Percentiles rank a stretch among this genome's conserved stretches.
These are phyloP conservation scores for Punctoribates punctum DNA, from an alignment of 2,888 invertebrate species.

Conservation along the genomic window DNA sequence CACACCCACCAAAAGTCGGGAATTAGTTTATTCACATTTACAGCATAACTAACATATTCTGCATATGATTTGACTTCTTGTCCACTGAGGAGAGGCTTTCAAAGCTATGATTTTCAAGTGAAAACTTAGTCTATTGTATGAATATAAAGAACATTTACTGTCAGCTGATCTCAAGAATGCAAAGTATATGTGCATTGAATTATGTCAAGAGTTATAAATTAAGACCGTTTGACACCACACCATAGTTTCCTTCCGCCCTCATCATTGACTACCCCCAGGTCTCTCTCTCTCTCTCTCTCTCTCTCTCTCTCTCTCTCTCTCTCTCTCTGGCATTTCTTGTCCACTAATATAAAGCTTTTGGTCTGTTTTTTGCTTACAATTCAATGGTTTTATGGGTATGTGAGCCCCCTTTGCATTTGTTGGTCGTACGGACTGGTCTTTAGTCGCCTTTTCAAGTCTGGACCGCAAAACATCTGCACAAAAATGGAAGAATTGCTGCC, in stretches of 20 bases:
- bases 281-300: slow-evolving; percentile 1
- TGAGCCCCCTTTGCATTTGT: background rate
- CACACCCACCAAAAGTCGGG: background rate
- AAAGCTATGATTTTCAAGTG: background rate
- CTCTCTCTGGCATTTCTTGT: background rate
- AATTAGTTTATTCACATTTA: slow-evolving; percentile 12
- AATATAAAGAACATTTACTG: background rate
- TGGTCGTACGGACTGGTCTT: background rate
- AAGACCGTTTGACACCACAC: slow-evolving; percentile 1
- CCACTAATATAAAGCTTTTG: background rate
- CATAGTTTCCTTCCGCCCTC: slow-evolving; percentile 12
- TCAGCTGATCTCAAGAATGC: slow-evolving; percentile 1
- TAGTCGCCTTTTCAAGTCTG: background rate
- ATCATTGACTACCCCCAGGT: background rate
- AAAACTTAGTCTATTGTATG: background rate
- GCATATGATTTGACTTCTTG: background rate
- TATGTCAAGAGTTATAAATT: slow-evolving; percentile 14
- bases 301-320: background rate
- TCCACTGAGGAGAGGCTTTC: background rate
- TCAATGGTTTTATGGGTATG: background rate
- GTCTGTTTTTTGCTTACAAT: slow-evolving; percentile 6
- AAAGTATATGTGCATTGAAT: slow-evolving; percentile 3
- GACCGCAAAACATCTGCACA: slow-evolving; percentile 27
- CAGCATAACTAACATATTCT: slow-evolving; percentile 15
- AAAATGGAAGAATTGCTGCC: background rate